phyloP scores from a whole-genome alignment of 2,888 invertebrate species.

The Callimorpha dominula region DNA sequence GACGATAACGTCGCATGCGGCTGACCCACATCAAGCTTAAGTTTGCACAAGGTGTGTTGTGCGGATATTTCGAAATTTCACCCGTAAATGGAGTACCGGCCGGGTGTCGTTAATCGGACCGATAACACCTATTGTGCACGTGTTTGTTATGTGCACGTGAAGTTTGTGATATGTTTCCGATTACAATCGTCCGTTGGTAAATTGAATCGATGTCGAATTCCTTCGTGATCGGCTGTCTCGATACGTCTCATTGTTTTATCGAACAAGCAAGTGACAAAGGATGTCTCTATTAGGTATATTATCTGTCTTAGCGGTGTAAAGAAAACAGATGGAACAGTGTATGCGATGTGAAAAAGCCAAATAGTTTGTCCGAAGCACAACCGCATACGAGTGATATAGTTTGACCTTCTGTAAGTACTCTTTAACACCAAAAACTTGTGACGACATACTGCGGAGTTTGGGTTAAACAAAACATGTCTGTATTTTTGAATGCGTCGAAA shows the following conservation, averaged over 20 bases:
- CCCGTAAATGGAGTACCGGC: slow-evolving; percentile 49
- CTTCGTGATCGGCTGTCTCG: slow-evolving; percentile 48
- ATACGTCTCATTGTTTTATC: slow-evolving; percentile 55
- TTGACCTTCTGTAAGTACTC: slow-evolving; percentile 53
- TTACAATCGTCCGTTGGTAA: slow-evolving; percentile 60
- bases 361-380: slow-evolving; percentile 47
- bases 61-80: slow-evolving; percentile 67
- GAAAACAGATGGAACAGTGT: slow-evolving; percentile 56
- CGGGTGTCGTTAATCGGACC: slow-evolving; percentile 52
- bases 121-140: slow-evolving; percentile 62
- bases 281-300: slow-evolving; percentile 63
- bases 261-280: slow-evolving; percentile 58
- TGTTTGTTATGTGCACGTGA: slow-evolving; percentile 55
- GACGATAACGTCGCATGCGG: slow-evolving; percentile 59
- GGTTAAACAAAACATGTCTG: slow-evolving; percentile 58
- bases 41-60: slow-evolving; percentile 54
- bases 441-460: slow-evolving; percentile 51
- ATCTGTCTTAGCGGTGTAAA: slow-evolving; percentile 56
- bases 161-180: slow-evolving; percentile 54
- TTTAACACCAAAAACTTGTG: slow-evolving; percentile 61
- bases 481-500: slow-evolving; percentile 42
- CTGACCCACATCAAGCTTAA: slow-evolving; percentile 69
- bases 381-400: slow-evolving; percentile 44
- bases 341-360: slow-evolving; percentile 51
- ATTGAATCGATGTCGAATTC: slow-evolving; percentile 59